These are phyloP conservation scores for Bubo blakistoni DNA, from an alignment of 2,113 vertebrate genomes.

Conservation along the genomic window DNA sequence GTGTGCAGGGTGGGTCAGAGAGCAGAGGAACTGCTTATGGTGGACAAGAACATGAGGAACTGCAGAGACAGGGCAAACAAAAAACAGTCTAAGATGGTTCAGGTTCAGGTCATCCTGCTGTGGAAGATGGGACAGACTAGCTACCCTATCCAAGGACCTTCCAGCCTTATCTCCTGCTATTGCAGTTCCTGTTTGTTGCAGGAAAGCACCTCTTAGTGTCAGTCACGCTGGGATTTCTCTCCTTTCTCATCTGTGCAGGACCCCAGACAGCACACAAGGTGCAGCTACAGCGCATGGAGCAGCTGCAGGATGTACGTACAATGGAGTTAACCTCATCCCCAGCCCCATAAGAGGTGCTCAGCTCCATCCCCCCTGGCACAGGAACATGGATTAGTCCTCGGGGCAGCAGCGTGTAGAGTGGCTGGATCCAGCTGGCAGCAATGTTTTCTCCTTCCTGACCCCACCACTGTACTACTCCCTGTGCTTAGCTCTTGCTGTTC, in stretches of 20 bases:
- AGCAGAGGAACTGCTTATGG: neutral
- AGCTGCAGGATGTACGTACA: neutral
- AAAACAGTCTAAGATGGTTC: neutral
- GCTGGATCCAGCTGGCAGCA: neutral
- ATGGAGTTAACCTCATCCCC: neutral
- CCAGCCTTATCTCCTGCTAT: neutral
- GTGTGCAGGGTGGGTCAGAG: neutral
- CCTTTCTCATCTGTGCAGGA: neutral
- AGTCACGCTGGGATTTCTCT: neutral
- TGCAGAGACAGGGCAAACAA: neutral
- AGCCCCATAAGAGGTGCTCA: neutral
- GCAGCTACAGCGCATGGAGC: neutral
- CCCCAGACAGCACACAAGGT: fast-evolving
- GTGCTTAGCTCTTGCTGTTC: constrained; percentile 4
- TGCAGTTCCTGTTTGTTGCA: neutral
- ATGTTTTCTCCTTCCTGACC: neutral
- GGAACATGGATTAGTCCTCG: neutral
- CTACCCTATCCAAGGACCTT: neutral
- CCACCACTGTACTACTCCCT: neutral
- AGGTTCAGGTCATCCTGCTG: neutral
- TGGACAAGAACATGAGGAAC: neutral
- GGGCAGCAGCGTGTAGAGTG: fast-evolving
- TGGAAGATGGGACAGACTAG: neutral
- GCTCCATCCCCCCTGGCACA: neutral
- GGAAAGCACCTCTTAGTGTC: neutral